These are phyloP conservation scores for Lycocerus yunnanus DNA, from an alignment of 2,888 invertebrate species.

Conservation along the genomic window DNA sequence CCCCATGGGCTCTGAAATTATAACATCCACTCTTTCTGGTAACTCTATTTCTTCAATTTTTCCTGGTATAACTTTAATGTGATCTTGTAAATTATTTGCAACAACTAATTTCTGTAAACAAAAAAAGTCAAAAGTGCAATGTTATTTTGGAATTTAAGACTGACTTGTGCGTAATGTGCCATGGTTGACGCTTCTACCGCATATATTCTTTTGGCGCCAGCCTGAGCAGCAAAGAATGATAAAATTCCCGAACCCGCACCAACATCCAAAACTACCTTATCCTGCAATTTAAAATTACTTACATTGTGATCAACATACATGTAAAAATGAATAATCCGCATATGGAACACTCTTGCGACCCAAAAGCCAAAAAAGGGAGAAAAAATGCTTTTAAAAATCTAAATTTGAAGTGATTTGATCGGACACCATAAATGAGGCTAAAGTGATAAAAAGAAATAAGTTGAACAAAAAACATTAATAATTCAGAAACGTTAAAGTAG, in stretches of 20 bases:
- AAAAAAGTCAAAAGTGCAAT: neutral
- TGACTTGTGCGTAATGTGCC: conserved; percentile 90
- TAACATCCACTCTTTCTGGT: conserved; percentile 94
- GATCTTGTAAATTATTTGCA: conserved; percentile 85
- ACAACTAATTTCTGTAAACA: conserved; percentile 75
- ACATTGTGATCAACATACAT: too few relatives aligned
- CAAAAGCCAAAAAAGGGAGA: too few relatives aligned
- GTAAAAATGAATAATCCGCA: too few relatives aligned
- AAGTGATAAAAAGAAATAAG: too few relatives aligned
- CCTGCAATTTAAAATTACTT: conserved; percentile 54
- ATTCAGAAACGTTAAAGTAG: too few relatives aligned
- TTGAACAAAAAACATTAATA: too few relatives aligned
- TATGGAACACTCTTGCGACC: too few relatives aligned
- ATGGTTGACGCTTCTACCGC: conserved; percentile 99
- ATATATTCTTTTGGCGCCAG: conserved; percentile 94
- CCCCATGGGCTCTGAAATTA: conserved; percentile 99
- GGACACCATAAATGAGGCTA: too few relatives aligned
- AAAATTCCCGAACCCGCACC: conserved; percentile 98
- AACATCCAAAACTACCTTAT: conserved; percentile 94
- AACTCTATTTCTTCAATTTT: conserved; percentile 98
- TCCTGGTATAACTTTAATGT: conserved; percentile 91
- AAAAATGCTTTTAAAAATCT: too few relatives aligned
- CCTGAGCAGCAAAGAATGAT: conserved; percentile 97
- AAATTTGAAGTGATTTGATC: too few relatives aligned
- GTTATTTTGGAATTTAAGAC: neutral